Evolutionary conservation across 2,888 invertebrate species (phyloP), one percentile per base, ranked within the genome.

Genomic region (Agrotis ipsilon): DNA sequence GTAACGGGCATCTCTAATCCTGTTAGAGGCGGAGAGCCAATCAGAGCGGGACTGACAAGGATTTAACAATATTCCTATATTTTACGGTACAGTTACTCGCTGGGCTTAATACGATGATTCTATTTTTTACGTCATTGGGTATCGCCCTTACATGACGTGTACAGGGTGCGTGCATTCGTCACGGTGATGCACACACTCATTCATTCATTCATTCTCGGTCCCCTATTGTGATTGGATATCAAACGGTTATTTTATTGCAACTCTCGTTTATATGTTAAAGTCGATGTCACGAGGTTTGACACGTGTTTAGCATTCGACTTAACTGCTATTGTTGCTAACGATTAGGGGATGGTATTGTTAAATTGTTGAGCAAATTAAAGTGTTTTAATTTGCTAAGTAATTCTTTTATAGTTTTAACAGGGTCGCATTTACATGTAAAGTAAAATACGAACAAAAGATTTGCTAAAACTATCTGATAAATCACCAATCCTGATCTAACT

Each of bases 281-380:
- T 91, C 89, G 88, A 93, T 92, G 94, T 94, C 92, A 90, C 89
- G 89, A 90, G 88, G 89, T 91, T 93, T 94, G 96, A 95, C 96
- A 94, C 95, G 95, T 95, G 95, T 94, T 95, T 94, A 94, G 93
- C 90, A 92, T 92, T 90, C 92, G 91, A 93, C 92, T 94, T 93
- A 92, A 93, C 89, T 91, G 88, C 92, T 86, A 90, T 95, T 95
- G 95, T 95, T 88, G 86, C 77, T 87, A 90, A 89, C 88, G 89
- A 90, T 92, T 91, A 91, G 92, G 94, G 94, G 92, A 90, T 81
- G 72, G 72, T 73, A 82, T 83, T 81, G 83, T 81, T 82, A 83
- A 85, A 86, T 83, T 81, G 73, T 80, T 76, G 82, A 68, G 78
- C 57, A 61, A 82, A 81, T 80, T 75, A 68, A 80, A 86, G 68